Conservation (phyloP, 2,888 invertebrate species). For the Sesia apiformis region DNA sequence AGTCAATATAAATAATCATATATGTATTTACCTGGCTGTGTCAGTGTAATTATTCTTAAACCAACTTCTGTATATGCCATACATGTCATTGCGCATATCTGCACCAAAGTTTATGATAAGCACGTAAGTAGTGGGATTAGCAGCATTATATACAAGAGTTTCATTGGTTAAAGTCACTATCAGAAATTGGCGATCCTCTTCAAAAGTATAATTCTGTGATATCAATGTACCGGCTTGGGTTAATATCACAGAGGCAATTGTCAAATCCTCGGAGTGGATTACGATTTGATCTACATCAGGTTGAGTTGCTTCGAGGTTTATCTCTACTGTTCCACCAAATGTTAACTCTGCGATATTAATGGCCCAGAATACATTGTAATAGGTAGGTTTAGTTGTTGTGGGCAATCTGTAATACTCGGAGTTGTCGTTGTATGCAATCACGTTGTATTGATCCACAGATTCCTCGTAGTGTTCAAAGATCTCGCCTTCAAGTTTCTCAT, state of each 20-base stretch:
- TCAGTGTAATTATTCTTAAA: slow-evolving; percentile 29
- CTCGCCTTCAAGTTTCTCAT: slow-evolving; percentile 46
- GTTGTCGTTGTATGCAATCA: slow-evolving; percentile 11
- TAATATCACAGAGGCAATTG: slow-evolving; percentile 40
- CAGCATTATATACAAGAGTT: slow-evolving; percentile 23
- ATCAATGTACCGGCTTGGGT: slow-evolving; percentile 17
- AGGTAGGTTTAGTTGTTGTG: slow-evolving; percentile 57
- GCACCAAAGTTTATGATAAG: slow-evolving; percentile 36
- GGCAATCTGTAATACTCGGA: slow-evolving; percentile 57
- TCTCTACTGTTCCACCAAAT: slow-evolving; percentile 49
- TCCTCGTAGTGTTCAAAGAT: slow-evolving; percentile 41
- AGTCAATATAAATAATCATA: too few relatives aligned
- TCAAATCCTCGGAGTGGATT: slow-evolving; percentile 39
- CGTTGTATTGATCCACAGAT: slow-evolving; percentile 7
- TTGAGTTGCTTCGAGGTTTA: slow-evolving; percentile 38
- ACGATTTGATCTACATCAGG: slow-evolving; percentile 37
- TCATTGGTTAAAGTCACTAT: slow-evolving; percentile 20
- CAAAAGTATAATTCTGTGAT: slow-evolving; percentile 6
- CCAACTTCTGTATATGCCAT: slow-evolving; percentile 60
- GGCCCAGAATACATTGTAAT: slow-evolving; percentile 64
- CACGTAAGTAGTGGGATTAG: slow-evolving; percentile 22
- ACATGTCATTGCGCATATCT: slow-evolving; percentile 49
- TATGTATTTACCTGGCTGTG: slow-evolving; percentile 24
- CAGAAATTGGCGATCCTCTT: slow-evolving; percentile 35
- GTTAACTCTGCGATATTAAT: slow-evolving; percentile 18